Evolutionary conservation across 2,888 invertebrate genomes (phyloP).

Genomic region (Apoderus coryli): DNA sequence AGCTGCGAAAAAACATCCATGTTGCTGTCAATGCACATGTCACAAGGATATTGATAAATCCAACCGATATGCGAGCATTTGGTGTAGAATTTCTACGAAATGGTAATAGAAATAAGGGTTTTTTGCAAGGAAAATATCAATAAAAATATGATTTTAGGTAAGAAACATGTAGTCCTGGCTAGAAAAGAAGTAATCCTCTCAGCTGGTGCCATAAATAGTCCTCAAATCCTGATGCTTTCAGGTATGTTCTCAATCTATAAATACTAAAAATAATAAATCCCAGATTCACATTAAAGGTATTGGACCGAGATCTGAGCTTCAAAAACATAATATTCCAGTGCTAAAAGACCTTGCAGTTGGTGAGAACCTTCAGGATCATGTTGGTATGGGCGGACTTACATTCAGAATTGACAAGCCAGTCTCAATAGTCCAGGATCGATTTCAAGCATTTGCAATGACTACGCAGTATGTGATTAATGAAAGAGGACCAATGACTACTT

Average conservation of each 20-base stretch:
- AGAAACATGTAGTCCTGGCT: constrained; percentile 53
- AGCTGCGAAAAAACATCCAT: constrained; percentile 64
- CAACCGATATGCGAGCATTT: constrained; percentile 55
- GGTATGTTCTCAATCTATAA: no score
- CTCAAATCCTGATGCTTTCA: constrained; percentile 83
- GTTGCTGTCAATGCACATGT: constrained; percentile 68
- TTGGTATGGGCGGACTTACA: constrained; percentile 71
- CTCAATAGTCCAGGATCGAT: constrained; percentile 54
- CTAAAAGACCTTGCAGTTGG: constrained; percentile 64
- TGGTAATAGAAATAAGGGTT: no score
- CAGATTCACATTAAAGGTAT: no score
- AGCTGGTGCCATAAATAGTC: constrained; percentile 83
- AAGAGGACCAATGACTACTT: constrained; percentile 71
- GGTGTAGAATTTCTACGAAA: constrained; percentile 69
- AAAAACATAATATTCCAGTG: constrained; percentile 54
- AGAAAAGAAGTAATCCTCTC: constrained; percentile 74
- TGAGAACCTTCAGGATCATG: constrained; percentile 77
- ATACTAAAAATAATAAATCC: no score
- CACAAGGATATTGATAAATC: constrained; percentile 60
- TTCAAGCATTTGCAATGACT: constrained; percentile 60
- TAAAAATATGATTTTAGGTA: no score
- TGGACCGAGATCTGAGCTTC: constrained; percentile 47
- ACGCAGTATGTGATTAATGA: constrained; percentile 67
- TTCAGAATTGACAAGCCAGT: constrained; percentile 66
- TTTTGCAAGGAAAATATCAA: no score